Conservation (phyloP, 2,797 vertebrate species). For the Lindbergichthys nudifrons region DNA sequence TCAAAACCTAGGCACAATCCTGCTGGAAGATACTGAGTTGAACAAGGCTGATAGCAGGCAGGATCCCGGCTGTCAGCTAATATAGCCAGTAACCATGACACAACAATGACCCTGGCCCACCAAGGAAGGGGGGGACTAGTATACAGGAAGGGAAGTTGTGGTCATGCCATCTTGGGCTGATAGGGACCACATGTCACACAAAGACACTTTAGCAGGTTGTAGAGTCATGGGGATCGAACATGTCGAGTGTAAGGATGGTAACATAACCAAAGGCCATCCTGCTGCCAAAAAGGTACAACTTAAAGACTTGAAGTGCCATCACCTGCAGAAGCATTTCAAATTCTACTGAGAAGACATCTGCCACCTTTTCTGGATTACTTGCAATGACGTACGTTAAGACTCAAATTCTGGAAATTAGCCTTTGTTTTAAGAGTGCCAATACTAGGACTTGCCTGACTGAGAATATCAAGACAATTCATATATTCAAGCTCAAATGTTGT, state of each 20-base stretch:
- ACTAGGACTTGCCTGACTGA: neutral
- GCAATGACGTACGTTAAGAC: neutral
- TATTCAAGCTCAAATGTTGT: neutral
- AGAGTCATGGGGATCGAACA: conserved; percentile 7
- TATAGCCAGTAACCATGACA: too few relatives aligned
- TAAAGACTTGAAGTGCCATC: neutral
- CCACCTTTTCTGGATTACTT: neutral
- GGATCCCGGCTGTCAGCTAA: conserved; percentile 22
- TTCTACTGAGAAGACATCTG: neutral
- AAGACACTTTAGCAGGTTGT: neutral
- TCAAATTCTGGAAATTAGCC: neutral
- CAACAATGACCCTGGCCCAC: neutral
- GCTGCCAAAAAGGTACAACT: neutral
- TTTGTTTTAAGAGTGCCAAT: neutral
- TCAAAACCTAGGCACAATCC: neutral
- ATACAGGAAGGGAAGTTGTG: neutral
- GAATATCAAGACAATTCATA: neutral
- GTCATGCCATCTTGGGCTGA: neutral
- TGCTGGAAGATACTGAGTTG: neutral
- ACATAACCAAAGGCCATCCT: neutral
- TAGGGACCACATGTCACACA: neutral
- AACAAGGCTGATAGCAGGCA: conserved; percentile 10
- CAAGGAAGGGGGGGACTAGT: neutral
- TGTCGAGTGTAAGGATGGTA: neutral
- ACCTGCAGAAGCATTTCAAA: neutral